Evolutionary conservation across 1,140 invertebrate genomes (phyloP), one percentile per base, ranked within the genome.

Genomic region (Pseudomyrmex flavicornis): DNA sequence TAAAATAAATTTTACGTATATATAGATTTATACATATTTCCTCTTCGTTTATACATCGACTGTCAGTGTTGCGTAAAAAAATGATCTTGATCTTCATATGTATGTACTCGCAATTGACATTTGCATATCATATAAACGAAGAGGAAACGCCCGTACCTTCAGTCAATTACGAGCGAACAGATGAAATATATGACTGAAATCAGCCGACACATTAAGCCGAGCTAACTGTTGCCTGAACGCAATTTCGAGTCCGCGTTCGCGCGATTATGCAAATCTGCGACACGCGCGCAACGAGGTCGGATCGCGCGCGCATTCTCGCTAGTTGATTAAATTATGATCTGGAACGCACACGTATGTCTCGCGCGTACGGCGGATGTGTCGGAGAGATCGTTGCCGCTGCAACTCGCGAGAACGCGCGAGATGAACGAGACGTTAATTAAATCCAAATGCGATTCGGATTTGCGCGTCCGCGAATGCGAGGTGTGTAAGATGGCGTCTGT

Each of bases 301-400:
- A 2, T 44, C 26, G 20, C 8, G 61, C 17, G 15, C 13, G 20
- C 66, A 58, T 56, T 58, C 26, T 48, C 65, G 13, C 20, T 54
- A 52, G 35, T 58, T 66, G 82, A 83, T 77, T 76, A 83, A 83
- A 83, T 83, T 83, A 83, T 77, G 65, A 83, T 77, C 73, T 50
- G 54, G 68, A 62, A 61, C 56, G 65, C 62, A 15, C 15, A 10
- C 50, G 17, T 1, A 35, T 15, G 5, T 59, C 50, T 46, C 12
- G 59, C n/a, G 15, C 15, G 35, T 35, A 35, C 35, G 20, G 4
- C 17, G 69, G n/a, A 65, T 50, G 17, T 65, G 22, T 4, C 17
- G 48, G 2, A n/a, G 4, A 10, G 26, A 48, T 61, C 22, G 20
- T 0, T 15, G 17, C n/a, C 35, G 35, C 61, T 15, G 12, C 10